Conservation (phyloP, 2,113 vertebrate genomes). For the Chloroceryle aenea region DNA sequence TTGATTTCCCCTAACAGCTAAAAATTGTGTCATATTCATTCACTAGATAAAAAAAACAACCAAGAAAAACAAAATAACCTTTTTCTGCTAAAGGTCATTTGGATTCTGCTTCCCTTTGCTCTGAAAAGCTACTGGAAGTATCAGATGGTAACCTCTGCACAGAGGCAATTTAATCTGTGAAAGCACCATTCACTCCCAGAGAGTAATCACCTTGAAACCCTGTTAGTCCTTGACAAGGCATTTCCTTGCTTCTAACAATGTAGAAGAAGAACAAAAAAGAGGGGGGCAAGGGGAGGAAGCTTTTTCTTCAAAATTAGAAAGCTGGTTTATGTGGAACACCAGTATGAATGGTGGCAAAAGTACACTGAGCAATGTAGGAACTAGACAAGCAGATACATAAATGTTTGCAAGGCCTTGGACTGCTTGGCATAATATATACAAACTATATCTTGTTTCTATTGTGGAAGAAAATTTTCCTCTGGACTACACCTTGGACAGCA, state of each 20-base stretch:
- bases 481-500: background rate
- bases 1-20: background rate
- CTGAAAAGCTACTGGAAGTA: background rate
- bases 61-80: background rate
- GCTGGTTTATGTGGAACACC: background rate
- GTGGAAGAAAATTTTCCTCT: background rate
- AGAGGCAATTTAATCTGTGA: background rate
- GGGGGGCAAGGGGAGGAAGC: background rate
- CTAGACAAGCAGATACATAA: background rate
- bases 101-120: background rate
- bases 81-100: background rate
- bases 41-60: background rate
- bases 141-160: background rate
- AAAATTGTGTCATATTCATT: background rate
- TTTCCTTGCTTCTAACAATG: background rate
- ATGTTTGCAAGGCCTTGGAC: background rate
- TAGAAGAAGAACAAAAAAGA: background rate
- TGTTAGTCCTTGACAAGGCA: background rate
- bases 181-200: background rate
- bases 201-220: background rate
- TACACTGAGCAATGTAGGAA: background rate
- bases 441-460: background rate
- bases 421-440: background rate
- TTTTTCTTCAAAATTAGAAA: background rate
- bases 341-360: background rate